phyloP scores from a whole-genome alignment of 2,113 vertebrate genomes.

The Melanerpes aurifrons region DNA sequence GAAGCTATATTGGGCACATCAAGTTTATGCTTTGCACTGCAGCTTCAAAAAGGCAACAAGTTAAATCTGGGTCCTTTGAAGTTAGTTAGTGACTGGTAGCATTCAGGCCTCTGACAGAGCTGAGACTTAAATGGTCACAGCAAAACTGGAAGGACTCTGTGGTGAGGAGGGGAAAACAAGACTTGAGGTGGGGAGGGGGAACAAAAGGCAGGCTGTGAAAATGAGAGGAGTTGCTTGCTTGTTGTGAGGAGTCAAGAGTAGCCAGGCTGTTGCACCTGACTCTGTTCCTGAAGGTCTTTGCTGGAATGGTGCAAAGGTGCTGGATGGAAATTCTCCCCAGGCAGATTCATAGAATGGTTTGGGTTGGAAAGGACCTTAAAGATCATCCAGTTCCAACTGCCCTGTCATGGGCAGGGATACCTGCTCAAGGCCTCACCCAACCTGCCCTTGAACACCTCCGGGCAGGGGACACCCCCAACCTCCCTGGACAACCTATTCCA shows the following conservation, averaged over 20 bases:
- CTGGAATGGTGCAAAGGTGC: not conserved
- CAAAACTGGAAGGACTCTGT: not conserved
- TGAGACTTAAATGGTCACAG: not conserved
- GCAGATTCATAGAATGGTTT: not conserved
- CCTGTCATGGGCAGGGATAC: too few relatives aligned
- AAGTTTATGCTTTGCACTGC: not conserved
- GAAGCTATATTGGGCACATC: constrained; percentile 16
- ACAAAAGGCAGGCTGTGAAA: too few relatives aligned
- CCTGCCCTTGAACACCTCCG: too few relatives aligned
- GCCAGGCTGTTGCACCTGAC: not conserved
- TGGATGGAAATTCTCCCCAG: not conserved
- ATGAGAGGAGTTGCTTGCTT: not conserved
- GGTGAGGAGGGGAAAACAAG: not conserved
- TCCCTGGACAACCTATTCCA: too few relatives aligned
- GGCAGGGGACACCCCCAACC: too few relatives aligned
- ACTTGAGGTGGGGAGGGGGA: too few relatives aligned
- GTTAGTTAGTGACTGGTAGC: not conserved
- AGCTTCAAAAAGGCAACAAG: constrained; percentile 45
- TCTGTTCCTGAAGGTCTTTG: not conserved
- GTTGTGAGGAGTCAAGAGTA: not conserved
- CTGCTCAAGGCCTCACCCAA: too few relatives aligned
- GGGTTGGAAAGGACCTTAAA: too few relatives aligned
- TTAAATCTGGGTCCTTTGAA: constrained; percentile 39
- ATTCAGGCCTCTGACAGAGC: not conserved
- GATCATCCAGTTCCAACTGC: too few relatives aligned